These are phyloP conservation scores for Orchestes rusci DNA, from an alignment of 2,888 invertebrate species.

Conservation along the genomic window DNA sequence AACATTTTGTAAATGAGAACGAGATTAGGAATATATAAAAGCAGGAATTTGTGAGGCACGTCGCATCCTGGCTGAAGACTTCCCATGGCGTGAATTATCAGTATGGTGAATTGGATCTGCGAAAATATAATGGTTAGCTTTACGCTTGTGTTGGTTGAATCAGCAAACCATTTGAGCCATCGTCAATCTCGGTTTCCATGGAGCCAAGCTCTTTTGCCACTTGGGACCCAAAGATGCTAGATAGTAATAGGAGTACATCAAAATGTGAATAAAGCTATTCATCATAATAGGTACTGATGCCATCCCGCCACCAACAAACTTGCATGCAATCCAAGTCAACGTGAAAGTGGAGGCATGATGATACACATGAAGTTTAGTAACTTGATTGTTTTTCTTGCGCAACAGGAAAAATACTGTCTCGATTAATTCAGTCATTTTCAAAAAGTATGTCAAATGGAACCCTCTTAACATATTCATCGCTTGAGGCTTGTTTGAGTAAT, in stretches of 20 bases:
- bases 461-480: conserved; percentile 50
- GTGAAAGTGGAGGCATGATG: conserved; percentile 59
- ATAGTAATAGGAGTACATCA: conserved; percentile 74
- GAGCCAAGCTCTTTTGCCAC: conserved; percentile 49
- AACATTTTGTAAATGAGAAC: conserved; percentile 63
- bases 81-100: conserved; percentile 52
- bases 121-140: conserved; percentile 37
- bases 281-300: conserved; percentile 57
- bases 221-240: conserved; percentile 55
- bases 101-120: conserved; percentile 60
- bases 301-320: conserved; percentile 60
- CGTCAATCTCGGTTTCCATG: conserved; percentile 53
- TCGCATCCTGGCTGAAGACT: conserved; percentile 52
- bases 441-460: conserved; percentile 53
- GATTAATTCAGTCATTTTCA: conserved; percentile 59
- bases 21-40: conserved; percentile 56
- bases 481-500: conserved; percentile 56
- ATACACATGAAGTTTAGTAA: conserved; percentile 65
- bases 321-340: conserved; percentile 54
- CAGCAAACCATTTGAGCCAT: conserved; percentile 58
- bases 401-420: conserved; percentile 68
- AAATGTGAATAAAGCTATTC: conserved; percentile 60
- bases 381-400: conserved; percentile 64
- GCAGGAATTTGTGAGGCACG: conserved; percentile 46
- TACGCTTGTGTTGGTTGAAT: too few relatives aligned